Conservation (phyloP, 2,113 vertebrate species). For the Hippocampus zosterae region DNA sequence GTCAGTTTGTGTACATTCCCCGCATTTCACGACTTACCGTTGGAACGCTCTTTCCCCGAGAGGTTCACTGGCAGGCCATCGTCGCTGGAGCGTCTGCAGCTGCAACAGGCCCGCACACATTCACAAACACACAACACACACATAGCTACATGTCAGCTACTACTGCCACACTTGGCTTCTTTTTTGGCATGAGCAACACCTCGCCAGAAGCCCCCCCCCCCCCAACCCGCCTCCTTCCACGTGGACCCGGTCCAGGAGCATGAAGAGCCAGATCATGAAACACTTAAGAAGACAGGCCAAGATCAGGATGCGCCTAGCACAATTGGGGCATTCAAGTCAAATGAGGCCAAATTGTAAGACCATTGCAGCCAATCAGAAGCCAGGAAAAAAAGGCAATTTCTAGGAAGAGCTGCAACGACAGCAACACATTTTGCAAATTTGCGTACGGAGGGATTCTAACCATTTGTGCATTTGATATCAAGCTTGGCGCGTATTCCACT, state of each 20-base stretch:
- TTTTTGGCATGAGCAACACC: conserved; percentile 15
- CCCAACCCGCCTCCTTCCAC: background rate
- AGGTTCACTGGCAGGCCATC: conserved; percentile 34
- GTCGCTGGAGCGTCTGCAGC: conserved; percentile 52
- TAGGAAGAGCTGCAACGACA: background rate
- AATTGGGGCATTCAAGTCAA: background rate
- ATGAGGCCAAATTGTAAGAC: background rate
- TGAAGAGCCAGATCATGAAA: conserved; percentile 37
- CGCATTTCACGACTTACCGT: conserved; percentile 9
- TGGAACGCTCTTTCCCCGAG: conserved; percentile 13
- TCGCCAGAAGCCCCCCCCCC: conserved; percentile 1
- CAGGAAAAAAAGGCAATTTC: background rate
- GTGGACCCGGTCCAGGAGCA: conserved; percentile 30
- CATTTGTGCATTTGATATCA: no score
- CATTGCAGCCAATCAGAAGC: background rate
- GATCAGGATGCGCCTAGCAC: background rate
- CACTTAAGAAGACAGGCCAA: background rate
- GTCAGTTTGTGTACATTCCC: conserved; percentile 46
- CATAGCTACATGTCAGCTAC: conserved; percentile 60
- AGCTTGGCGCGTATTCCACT: background rate
- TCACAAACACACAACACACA: background rate
- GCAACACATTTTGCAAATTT: background rate
- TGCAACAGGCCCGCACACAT: conserved; percentile 13
- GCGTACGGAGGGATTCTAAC: no score
- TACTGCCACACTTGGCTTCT: conserved; percentile 25